Percentiles rank a stretch among this genome's conserved stretches.
These are phyloP conservation scores for Procambarus virginalis DNA, from an alignment of 1,140 invertebrate species.

Conservation along the genomic window DNA sequence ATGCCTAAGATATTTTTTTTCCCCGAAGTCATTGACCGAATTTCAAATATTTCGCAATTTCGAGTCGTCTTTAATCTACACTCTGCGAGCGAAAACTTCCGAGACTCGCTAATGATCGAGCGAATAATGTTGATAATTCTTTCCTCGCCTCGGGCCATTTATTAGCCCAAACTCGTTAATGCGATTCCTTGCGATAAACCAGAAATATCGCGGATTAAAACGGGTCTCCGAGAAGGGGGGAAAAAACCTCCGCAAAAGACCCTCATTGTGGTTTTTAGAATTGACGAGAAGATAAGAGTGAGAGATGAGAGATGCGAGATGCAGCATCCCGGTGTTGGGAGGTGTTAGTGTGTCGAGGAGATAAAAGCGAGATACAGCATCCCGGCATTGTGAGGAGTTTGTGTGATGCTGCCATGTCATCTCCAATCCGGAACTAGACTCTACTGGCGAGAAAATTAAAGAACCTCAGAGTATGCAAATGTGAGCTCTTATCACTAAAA, in stretches of 20 bases:
- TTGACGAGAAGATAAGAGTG: slow-evolving; percentile 30
- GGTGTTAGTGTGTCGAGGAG: neutral
- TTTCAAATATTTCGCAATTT: slow-evolving; percentile 39
- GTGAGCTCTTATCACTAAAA: slow-evolving; percentile 12
- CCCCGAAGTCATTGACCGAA: slow-evolving; percentile 15
- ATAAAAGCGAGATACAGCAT: neutral
- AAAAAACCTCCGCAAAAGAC: neutral
- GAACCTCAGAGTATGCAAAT: slow-evolving; percentile 35
- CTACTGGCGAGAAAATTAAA: slow-evolving; percentile 35
- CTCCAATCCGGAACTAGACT: neutral
- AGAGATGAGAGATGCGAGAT: neutral
- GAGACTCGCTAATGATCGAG: slow-evolving; percentile 46
- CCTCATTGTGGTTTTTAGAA: slow-evolving; percentile 17
- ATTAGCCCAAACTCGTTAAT: slow-evolving; percentile 31
- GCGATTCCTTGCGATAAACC: slow-evolving; percentile 46
- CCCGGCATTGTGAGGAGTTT: neutral
- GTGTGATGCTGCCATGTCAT: too few relatives aligned
- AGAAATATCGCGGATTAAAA: slow-evolving; percentile 53
- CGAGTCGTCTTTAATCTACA: neutral
- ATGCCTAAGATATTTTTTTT: slow-evolving; percentile 12
- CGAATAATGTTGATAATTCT: slow-evolving; percentile 14
- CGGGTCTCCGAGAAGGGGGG: neutral
- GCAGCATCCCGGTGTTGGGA: too few relatives aligned
- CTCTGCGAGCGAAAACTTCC: slow-evolving; percentile 24
- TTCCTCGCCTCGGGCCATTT: slow-evolving; percentile 6